Evolutionary conservation across 2,113 vertebrate species (phyloP).

Genomic region (Gasterosteus aculeatus): DNA sequence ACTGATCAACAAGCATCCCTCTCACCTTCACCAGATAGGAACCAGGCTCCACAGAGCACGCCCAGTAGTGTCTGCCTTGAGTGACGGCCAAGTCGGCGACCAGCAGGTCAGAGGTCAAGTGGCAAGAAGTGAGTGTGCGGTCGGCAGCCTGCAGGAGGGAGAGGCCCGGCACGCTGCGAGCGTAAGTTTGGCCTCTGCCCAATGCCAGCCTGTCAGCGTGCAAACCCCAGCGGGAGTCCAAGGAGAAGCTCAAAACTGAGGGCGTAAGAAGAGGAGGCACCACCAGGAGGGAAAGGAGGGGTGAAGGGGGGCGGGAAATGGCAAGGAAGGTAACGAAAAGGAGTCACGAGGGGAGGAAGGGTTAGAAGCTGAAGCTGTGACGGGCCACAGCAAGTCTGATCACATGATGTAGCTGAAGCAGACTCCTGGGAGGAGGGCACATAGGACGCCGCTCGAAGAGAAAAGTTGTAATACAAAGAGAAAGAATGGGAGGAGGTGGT

Average conservation of each 20-base stretch:
- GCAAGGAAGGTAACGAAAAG: constrained; percentile 18
- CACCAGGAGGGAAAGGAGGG: not conserved
- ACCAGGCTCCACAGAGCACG: constrained; percentile 93
- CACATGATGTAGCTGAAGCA: constrained; percentile 7
- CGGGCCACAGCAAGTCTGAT: constrained; percentile 12
- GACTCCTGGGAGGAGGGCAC: not conserved
- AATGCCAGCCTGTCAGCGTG: constrained; percentile 91
- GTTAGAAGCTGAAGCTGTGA: constrained; percentile 32
- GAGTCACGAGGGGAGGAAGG: constrained; percentile 12
- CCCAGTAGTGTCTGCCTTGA: constrained; percentile 96
- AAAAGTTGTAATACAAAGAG: not conserved
- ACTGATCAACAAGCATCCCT: not conserved
- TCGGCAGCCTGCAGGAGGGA: constrained; percentile 87
- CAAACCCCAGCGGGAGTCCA: constrained; percentile 93
- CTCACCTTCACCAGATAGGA: constrained; percentile 93
- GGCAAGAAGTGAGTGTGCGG: constrained; percentile 92
- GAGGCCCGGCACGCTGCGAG: constrained; percentile 91
- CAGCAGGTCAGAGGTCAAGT: constrained; percentile 92
- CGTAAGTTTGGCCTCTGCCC: constrained; percentile 92
- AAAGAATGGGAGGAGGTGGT: constrained; percentile 3
- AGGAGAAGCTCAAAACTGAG: constrained; percentile 92
- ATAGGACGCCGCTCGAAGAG: constrained; percentile 3
- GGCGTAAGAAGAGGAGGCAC: not conserved
- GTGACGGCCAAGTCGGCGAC: constrained; percentile 88
- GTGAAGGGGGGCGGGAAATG: not conserved